Evolutionary conservation across 2,888 invertebrate species (phyloP), one percentile per base, ranked within the genome.

Genomic region (Tinea semifulvella): DNA sequence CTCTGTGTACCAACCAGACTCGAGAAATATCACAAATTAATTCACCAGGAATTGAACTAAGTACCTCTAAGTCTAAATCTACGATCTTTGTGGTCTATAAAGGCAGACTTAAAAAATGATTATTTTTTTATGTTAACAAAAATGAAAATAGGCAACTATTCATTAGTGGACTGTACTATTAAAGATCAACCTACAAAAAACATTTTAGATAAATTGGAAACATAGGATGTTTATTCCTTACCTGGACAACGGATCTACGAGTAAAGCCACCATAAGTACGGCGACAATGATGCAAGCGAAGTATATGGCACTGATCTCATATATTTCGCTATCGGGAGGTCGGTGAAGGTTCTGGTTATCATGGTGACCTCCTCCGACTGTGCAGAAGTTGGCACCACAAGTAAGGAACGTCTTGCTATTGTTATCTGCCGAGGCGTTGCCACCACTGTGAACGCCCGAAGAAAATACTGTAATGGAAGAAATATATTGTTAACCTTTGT

Each of bases 171-270:
- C n/a, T n/a, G n/a, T n/a, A n/a, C n/a, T n/a, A n/a, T n/a, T n/a
- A n/a, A n/a, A n/a, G n/a, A n/a, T n/a, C n/a, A n/a, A n/a, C n/a
- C n/a, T n/a, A n/a, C n/a, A n/a, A n/a, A n/a, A n/a, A n/a, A n/a
- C n/a, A n/a, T n/a, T n/a, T n/a, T n/a, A n/a, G n/a, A n/a, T n/a
- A n/a, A n/a, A n/a, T n/a, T n/a, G n/a, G n/a, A n/a, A n/a, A n/a
- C n/a, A n/a, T n/a, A n/a, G n/a, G n/a, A n/a, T n/a, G n/a, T n/a
- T n/a, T n/a, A n/a, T 13, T 7, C 55, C 75, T 69, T 74, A 93
- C 88, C 93, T 90, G 53, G 92, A 91, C 2, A 96, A 83, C 2
- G 95, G 94, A 77, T 98, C 97, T 43, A 98, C 88, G 50, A 96
- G 88, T 25, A 95, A 63, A 2, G 91, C 91, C 45, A 98, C 91